Conservation (phyloP, 2,888 invertebrate genomes). For the Acanthosoma haemorrhoidale region DNA sequence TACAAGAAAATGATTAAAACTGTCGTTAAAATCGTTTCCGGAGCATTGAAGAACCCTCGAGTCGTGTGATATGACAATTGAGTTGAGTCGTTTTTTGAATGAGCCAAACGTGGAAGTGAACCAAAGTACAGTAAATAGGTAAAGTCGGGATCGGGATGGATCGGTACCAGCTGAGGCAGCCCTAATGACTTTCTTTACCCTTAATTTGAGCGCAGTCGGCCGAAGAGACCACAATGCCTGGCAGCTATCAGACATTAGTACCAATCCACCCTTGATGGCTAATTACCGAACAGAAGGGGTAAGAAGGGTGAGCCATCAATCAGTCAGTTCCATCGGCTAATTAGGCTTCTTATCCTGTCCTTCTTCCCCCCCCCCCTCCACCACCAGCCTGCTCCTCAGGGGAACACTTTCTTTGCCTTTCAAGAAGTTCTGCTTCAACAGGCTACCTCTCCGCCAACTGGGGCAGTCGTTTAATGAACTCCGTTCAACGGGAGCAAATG, state of each 20-base stretch:
- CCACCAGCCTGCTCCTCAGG: too few relatives aligned
- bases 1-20: too few relatives aligned
- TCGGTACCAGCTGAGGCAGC: too few relatives aligned
- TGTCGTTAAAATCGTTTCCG: too few relatives aligned
- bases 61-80: too few relatives aligned
- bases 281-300: constrained; percentile 8
- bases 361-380: not conserved
- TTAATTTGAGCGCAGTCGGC: not conserved
- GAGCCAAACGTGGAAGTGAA: not conserved
- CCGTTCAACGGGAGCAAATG: too few relatives aligned
- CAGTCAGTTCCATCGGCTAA: constrained; percentile 23
- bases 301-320: constrained; percentile 2
- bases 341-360: constrained; percentile 22
- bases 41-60: too few relatives aligned
- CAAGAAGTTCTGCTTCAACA: not conserved
- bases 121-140: not conserved
- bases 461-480: not conserved
- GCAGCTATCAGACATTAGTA: not conserved
- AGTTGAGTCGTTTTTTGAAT: too few relatives aligned
- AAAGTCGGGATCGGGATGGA: too few relatives aligned
- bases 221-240: not conserved
- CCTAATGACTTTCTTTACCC: constrained; percentile 1
- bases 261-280: not conserved
- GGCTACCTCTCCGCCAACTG: not conserved
- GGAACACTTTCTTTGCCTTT: not conserved